Percentiles rank a stretch among this genome's conserved stretches.
Conservation (phyloP, 2,113 vertebrate genomes). For the Anhinga anhinga region DNA sequence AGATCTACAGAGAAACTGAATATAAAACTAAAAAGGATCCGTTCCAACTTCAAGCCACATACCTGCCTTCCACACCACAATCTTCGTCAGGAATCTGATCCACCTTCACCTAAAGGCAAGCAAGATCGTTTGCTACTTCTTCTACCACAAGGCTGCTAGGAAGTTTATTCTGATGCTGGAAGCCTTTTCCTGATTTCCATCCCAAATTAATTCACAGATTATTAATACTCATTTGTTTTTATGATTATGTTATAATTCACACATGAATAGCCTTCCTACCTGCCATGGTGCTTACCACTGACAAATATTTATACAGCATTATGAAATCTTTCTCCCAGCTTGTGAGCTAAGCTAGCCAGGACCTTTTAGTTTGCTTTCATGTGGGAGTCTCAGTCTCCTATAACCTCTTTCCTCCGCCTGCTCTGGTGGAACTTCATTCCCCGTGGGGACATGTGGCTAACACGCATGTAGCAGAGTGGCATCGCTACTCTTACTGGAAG, state of each 20-base stretch:
- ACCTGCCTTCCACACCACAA: background rate
- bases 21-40: background rate
- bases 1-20: background rate
- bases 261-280: background rate
- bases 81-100: background rate
- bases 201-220: background rate
- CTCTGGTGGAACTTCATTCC: background rate
- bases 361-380: background rate
- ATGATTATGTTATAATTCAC: background rate
- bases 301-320: background rate
- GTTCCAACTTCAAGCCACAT: background rate
- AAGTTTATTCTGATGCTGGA: background rate
- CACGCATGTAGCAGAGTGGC: fast-evolving
- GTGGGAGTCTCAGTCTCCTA: background rate
- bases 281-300: background rate
- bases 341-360: background rate
- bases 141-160: background rate
- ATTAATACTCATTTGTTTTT: background rate
- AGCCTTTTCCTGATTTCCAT: background rate
- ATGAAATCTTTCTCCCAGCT: background rate
- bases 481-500: background rate
- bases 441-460: background rate
- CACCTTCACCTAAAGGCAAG: background rate
- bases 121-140: background rate
- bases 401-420: background rate